Evolutionary conservation across 2,888 invertebrate species (phyloP).

Genomic region (Caenorhabditis drosophilae): DNA sequence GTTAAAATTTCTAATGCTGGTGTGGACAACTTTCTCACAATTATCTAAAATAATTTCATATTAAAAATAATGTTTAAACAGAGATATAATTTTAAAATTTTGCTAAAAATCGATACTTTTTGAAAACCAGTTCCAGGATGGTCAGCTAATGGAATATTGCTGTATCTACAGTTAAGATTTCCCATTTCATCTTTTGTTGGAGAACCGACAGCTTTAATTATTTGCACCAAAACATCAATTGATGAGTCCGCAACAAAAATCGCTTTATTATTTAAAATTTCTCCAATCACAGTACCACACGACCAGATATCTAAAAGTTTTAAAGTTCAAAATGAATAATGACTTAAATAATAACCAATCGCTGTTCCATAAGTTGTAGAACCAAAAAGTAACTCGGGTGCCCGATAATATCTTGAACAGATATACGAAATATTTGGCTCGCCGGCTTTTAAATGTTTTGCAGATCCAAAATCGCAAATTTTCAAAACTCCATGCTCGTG

Average conservation of each 20-base stretch:
- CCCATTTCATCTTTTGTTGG: constrained; percentile 37
- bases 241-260: constrained; percentile 31
- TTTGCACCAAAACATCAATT: constrained; percentile 19
- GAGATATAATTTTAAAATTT: neutral
- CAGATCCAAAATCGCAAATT: constrained; percentile 61
- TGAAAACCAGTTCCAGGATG: constrained; percentile 31
- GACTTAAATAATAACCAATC: constrained; percentile 12
- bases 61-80: too few species aligned
- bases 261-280: constrained; percentile 34
- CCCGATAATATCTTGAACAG: constrained; percentile 54
- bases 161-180: constrained; percentile 18
- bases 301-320: constrained; percentile 49
- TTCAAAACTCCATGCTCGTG: constrained; percentile 50
- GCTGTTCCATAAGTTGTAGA: constrained; percentile 33
- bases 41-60: constrained; percentile 35
- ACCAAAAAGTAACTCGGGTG: constrained; percentile 56
- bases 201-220: constrained; percentile 36
- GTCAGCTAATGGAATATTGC: constrained; percentile 23
- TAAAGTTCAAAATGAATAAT: neutral
- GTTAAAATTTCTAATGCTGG: constrained; percentile 19
- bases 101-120: constrained; percentile 7
- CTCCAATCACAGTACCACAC: constrained; percentile 46
- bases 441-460: constrained; percentile 40
- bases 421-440: constrained; percentile 48
- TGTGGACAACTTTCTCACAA: constrained; percentile 8